phyloP scores from a whole-genome alignment of 92 coral and sea anemone genomes.

The Muricea muricata region DNA sequence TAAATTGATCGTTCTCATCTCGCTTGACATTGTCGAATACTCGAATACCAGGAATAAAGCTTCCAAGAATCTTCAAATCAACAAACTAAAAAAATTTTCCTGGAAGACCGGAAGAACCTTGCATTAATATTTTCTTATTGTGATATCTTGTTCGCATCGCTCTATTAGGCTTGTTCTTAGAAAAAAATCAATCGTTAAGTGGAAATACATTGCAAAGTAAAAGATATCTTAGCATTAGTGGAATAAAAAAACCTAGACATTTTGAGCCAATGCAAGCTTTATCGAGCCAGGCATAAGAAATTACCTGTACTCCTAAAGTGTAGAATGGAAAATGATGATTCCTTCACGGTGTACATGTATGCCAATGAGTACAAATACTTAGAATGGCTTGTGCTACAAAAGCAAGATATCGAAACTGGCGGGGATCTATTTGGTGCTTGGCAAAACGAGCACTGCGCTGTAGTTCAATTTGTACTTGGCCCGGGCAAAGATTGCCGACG shows the following conservation, averaged over 20 bases:
- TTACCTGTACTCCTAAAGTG: background rate
- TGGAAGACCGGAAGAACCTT: background rate
- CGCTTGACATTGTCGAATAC: too few relatives aligned
- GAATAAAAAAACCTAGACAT: background rate
- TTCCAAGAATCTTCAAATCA: too few relatives aligned
- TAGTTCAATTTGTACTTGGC: slow-evolving; percentile 59
- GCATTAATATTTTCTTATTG: background rate
- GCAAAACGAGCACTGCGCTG: slow-evolving; percentile 67
- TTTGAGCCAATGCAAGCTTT: too few relatives aligned
- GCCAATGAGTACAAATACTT: slow-evolving; percentile 13
- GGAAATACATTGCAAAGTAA: background rate
- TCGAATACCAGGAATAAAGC: too few relatives aligned
- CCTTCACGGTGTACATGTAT: slow-evolving; percentile 22
- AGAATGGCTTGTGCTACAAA: slow-evolving; percentile 29
- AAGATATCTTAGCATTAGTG: background rate
- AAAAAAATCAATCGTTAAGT: background rate
- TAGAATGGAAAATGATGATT: background rate
- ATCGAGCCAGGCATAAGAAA: too few relatives aligned
- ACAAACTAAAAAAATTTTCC: background rate
- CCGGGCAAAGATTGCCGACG: slow-evolving; percentile 75
- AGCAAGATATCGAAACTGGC: slow-evolving; percentile 51
- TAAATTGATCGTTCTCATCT: too few relatives aligned
- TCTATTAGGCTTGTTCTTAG: background rate
- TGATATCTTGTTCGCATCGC: background rate
- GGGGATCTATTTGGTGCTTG: slow-evolving; percentile 83